phyloP scores from a whole-genome alignment of 2,113 vertebrate species.

The Bubo bubo region DNA sequence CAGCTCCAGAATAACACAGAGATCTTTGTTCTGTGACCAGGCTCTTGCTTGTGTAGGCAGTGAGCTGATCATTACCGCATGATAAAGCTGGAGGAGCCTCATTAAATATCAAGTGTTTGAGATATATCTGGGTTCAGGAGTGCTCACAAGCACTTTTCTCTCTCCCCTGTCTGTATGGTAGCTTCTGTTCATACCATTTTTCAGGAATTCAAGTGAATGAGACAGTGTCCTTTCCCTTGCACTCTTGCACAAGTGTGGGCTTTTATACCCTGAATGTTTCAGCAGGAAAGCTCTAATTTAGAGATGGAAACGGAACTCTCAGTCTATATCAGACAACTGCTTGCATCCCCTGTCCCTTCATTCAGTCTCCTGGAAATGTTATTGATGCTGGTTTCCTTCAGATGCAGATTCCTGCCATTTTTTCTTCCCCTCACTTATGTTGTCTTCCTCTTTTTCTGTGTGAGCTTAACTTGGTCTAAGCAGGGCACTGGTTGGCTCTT shows the following conservation, averaged over 20 bases:
- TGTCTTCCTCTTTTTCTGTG: neutral
- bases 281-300: neutral
- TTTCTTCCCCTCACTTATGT: neutral
- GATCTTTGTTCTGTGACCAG: neutral
- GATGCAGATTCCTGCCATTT: neutral
- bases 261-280: neutral
- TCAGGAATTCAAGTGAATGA: neutral
- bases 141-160: neutral
- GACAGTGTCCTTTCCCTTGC: neutral
- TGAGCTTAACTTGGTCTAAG: neutral
- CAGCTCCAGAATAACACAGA: neutral
- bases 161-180: neutral
- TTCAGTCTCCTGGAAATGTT: neutral
- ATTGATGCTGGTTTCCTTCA: neutral
- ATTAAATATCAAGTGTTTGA: constrained; percentile 16
- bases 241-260: neutral
- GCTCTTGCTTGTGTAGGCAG: neutral
- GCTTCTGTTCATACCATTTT: neutral
- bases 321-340: neutral
- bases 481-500: neutral
- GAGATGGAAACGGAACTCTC: neutral
- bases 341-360: neutral
- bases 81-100: constrained; percentile 12
- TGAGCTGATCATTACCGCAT: constrained; percentile 5
- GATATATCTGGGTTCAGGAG: neutral